These are phyloP conservation scores for Eolophus roseicapilla DNA, from an alignment of 2,113 vertebrate species.

Conservation along the genomic window DNA sequence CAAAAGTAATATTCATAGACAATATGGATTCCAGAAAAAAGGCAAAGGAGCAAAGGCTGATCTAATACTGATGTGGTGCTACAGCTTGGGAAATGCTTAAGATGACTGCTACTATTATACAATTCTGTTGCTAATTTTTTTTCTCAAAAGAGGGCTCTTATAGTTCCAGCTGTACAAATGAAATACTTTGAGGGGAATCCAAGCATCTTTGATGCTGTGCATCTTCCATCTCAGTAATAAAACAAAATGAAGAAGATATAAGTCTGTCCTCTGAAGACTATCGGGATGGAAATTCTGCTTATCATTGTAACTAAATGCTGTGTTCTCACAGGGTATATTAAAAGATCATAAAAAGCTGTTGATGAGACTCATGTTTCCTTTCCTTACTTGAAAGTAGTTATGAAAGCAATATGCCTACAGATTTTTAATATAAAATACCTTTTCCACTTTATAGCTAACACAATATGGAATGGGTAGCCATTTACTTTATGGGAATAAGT, in stretches of 20 bases:
- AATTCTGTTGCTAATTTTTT: not conserved
- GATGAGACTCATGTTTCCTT: slow-evolving; percentile 19
- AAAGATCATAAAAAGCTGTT: slow-evolving; percentile 54
- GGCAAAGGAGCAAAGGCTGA: not conserved
- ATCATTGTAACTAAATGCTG: slow-evolving; percentile 14
- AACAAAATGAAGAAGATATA: not conserved
- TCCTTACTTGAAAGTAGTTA: slow-evolving; percentile 9
- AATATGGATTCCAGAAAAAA: not conserved
- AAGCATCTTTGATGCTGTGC: not conserved
- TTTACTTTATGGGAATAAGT: slow-evolving; percentile 46
- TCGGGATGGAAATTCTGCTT: not conserved
- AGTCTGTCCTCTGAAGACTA: not conserved
- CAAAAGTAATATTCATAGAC: not conserved
- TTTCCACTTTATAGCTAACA: slow-evolving; percentile 47
- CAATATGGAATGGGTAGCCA: slow-evolving; percentile 28
- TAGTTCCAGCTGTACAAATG: not conserved
- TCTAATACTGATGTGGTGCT: not conserved
- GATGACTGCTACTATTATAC: not conserved
- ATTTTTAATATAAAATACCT: slow-evolving; percentile 66
- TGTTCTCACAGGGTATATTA: slow-evolving; percentile 40
- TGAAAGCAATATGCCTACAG: slow-evolving; percentile 36
- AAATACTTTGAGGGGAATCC: not conserved
- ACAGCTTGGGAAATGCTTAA: not conserved
- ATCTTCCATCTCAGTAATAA: not conserved
- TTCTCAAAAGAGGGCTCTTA: not conserved